Conservation (phyloP, 2,797 vertebrate species). For the Clarias pachynema region DNA sequence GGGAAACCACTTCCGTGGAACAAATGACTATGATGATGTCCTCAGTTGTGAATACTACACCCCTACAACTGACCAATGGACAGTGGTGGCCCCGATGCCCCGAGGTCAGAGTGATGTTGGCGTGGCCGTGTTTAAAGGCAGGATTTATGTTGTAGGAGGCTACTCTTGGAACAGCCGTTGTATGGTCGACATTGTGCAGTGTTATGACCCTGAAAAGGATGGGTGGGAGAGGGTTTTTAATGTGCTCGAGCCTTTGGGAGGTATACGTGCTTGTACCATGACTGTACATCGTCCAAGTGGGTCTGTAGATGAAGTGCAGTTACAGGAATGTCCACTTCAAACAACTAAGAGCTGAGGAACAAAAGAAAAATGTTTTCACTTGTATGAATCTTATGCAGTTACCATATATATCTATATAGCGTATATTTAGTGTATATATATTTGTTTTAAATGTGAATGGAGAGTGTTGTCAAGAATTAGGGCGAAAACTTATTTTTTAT, state of each 20-base stretch:
- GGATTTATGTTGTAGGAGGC: conserved; percentile 80
- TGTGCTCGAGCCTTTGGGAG: conserved; percentile 80
- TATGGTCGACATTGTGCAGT: conserved; percentile 83
- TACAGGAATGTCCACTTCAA: conserved; percentile 74
- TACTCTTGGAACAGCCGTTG: conserved; percentile 86
- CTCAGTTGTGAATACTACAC: conserved; percentile 80
- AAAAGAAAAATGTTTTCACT: conserved; percentile 8
- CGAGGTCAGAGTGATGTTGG: conserved; percentile 82
- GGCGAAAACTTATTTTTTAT: not conserved
- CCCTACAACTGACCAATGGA: conserved; percentile 78
- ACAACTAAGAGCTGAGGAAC: conserved; percentile 65
- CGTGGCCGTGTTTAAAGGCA: conserved; percentile 74
- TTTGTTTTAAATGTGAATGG: not conserved
- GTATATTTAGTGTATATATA: not conserved
- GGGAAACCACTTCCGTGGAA: conserved; percentile 80
- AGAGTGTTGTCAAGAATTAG: not conserved
- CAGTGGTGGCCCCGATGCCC: conserved; percentile 76
- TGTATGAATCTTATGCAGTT: not conserved
- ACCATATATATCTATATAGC: not conserved
- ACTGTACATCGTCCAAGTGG: conserved; percentile 76
- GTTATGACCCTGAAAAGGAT: conserved; percentile 76
- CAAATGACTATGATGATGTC: conserved; percentile 81
- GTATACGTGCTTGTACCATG: conserved; percentile 82
- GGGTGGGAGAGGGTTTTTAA: conserved; percentile 79
- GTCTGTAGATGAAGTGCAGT: conserved; percentile 71